Conservation (phyloP, 1,140 invertebrate genomes). For the Drosophila tsacasi region DNA sequence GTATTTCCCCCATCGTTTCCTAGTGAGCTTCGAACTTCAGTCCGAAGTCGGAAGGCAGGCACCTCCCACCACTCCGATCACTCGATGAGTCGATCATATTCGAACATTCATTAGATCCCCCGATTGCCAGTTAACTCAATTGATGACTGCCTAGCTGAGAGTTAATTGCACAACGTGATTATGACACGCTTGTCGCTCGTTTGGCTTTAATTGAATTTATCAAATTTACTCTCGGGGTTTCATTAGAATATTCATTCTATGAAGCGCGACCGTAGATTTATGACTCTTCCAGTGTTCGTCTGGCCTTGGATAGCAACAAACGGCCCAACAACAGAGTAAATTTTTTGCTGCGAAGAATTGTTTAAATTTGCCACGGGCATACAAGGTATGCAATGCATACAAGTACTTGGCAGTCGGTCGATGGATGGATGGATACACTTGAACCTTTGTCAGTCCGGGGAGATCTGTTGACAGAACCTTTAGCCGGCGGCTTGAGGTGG, state of each 20-base stretch:
- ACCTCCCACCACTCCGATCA: conserved; percentile 24
- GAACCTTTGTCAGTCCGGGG: conserved; percentile 28
- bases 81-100: conserved; percentile 29
- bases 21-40: conserved; percentile 27
- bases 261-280: conserved; percentile 41
- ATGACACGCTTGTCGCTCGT: conserved; percentile 11
- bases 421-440: conserved; percentile 31
- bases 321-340: conserved; percentile 5
- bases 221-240: conserved; percentile 36
- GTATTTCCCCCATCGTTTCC: conserved; percentile 34
- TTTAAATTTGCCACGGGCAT: conserved; percentile 57
- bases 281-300: conserved; percentile 18
- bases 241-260: conserved; percentile 33
- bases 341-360: conserved; percentile 48
- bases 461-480: conserved; percentile 41
- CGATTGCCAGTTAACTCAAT: conserved; percentile 24
- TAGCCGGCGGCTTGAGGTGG: conserved; percentile 23
- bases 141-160: conserved; percentile 33
- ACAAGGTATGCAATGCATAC: conserved; percentile 21
- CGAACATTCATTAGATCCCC: conserved; percentile 44
- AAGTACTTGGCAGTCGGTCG: conserved; percentile 12
- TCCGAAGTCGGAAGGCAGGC: conserved; percentile 5
- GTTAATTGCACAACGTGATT: conserved; percentile 60
- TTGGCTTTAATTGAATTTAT: conserved; percentile 44
- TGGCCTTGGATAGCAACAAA: conserved; percentile 25